Percentiles rank a stretch among this genome's conserved stretches.
phyloP scores from a whole-genome alignment of 2,113 vertebrate genomes.

The Gobius niger region DNA sequence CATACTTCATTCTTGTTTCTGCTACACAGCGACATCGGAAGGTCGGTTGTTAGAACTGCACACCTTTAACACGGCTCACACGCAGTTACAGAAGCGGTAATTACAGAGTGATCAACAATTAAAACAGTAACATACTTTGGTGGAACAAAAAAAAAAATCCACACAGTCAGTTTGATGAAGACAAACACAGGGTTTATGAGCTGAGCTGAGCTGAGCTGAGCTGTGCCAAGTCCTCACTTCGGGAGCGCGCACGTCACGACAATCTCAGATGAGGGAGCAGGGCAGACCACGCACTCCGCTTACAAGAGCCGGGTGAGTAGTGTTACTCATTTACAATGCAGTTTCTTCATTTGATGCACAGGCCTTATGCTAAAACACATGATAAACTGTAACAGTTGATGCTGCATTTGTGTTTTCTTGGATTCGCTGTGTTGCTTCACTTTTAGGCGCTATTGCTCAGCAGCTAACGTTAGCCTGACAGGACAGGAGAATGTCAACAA shows the following conservation, averaged over 20 bases:
- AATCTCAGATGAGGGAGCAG: constrained; percentile 56
- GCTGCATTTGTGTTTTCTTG: neutral
- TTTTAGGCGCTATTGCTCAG: constrained; percentile 9
- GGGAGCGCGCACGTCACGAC: constrained; percentile 59
- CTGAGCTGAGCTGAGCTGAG: neutral
- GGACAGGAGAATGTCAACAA: constrained; percentile 58
- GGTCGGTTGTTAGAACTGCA: neutral
- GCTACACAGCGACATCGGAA: neutral
- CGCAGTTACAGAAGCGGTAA: neutral
- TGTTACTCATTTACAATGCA: neutral
- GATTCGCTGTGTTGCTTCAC: neutral
- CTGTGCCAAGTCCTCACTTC: neutral
- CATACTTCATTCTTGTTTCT: neutral
- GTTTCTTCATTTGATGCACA: neutral
- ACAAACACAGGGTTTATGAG: no score
- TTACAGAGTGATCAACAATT: neutral
- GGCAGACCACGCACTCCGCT: constrained; percentile 18
- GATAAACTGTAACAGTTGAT: neutral
- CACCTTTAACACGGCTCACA: neutral
- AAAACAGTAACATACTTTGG: neutral
- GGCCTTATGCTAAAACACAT: neutral
- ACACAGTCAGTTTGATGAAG: neutral
- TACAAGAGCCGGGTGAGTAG: constrained; percentile 46
- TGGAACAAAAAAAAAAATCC: neutral
- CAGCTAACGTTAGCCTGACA: constrained; percentile 51